phyloP scores from a whole-genome alignment of 2,888 invertebrate genomes.

The Lycophotia porphyrea region DNA sequence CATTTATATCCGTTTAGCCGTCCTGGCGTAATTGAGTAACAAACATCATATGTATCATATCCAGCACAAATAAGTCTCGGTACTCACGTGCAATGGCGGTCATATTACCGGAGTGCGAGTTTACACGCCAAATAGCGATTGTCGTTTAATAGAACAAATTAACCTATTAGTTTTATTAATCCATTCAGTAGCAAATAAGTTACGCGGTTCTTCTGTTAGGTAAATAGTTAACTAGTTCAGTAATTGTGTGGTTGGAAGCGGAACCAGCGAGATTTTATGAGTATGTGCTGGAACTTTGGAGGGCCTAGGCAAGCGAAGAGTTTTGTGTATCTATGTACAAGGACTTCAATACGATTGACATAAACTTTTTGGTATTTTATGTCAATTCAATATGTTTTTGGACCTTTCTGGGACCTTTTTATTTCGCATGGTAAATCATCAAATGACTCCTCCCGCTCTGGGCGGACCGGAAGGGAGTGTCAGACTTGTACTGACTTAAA shows the following conservation, averaged over 20 bases:
- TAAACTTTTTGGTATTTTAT: background rate
- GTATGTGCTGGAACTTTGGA: background rate
- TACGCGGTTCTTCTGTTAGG: slow-evolving; percentile 32
- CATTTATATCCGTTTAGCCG: too few relatives aligned
- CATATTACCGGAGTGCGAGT: slow-evolving; percentile 45
- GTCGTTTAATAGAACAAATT: slow-evolving; percentile 57
- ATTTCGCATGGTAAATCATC: too few relatives aligned
- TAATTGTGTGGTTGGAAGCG: background rate
- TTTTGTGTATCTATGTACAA: background rate
- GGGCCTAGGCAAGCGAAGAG: background rate
- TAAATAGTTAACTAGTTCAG: slow-evolving; percentile 24
- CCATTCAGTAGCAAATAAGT: slow-evolving; percentile 40
- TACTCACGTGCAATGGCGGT: slow-evolving; percentile 30
- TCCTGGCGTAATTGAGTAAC: too few relatives aligned
- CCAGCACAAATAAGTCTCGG: slow-evolving; percentile 17
- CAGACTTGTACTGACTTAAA: too few relatives aligned
- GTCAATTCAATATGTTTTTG: background rate
- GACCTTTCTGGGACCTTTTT: too few relatives aligned
- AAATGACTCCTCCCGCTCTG: too few relatives aligned
- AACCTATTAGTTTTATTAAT: slow-evolving; percentile 60
- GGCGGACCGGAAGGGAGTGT: too few relatives aligned
- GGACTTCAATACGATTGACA: background rate
- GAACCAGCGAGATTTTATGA: background rate
- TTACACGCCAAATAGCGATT: slow-evolving; percentile 61
- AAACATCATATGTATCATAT: too few relatives aligned